Conservation (phyloP, 2,113 vertebrate species). For the Prinia subflava region DNA sequence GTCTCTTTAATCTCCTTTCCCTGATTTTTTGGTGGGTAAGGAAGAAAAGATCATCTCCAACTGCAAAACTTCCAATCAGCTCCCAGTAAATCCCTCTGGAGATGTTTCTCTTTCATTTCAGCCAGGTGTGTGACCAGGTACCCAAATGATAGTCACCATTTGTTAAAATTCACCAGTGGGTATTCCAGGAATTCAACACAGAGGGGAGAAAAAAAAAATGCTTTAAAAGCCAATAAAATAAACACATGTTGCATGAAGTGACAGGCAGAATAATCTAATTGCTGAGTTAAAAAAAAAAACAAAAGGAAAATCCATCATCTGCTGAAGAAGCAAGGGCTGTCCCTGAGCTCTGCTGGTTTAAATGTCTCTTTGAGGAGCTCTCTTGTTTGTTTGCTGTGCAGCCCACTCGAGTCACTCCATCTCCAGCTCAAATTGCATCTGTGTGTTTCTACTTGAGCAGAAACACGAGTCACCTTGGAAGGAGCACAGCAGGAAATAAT, state of each 20-base stretch:
- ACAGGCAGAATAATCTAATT: constrained; percentile 2
- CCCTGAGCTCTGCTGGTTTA: background rate
- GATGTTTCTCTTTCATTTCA: background rate
- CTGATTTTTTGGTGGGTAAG: background rate
- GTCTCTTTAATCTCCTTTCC: background rate
- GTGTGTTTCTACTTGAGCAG: background rate
- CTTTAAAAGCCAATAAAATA: background rate
- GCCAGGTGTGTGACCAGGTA: background rate
- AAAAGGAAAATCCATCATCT: background rate
- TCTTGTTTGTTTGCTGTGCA: background rate
- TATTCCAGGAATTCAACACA: background rate
- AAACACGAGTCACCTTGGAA: background rate
- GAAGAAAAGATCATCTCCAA: background rate
- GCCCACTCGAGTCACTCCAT: background rate
- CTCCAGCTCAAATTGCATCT: background rate
- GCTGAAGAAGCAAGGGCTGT: background rate
- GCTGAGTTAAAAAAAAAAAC: background rate
- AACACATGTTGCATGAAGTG: background rate
- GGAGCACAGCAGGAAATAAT: background rate
- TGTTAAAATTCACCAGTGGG: background rate
- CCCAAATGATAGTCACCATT: background rate
- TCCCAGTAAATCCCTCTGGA: background rate
- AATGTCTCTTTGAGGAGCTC: background rate
- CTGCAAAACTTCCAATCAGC: background rate
- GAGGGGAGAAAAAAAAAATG: fast-evolving